Evolutionary conservation across 2,888 invertebrate genomes (phyloP).

Genomic region (Chalcis sispes): DNA sequence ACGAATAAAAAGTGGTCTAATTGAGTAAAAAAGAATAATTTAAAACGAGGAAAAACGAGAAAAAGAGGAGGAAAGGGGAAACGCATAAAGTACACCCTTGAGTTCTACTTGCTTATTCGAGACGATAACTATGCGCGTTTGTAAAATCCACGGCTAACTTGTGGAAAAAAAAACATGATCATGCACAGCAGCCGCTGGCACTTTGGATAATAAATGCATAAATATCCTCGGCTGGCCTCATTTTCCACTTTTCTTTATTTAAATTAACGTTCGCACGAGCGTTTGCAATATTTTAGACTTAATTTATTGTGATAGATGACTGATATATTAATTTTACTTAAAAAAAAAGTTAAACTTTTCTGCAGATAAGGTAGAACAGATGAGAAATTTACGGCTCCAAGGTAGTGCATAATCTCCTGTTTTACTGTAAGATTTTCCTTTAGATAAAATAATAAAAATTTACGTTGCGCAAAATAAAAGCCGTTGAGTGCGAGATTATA

Average conservation of each 20-base stretch:
- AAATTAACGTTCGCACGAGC: constrained; percentile 14
- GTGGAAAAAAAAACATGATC: not conserved
- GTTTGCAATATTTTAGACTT: constrained; percentile 21
- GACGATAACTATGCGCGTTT: constrained; percentile 21
- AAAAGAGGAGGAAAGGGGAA: not conserved
- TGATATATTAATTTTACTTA: constrained; percentile 8
- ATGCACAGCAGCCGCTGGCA: not conserved
- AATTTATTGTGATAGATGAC: constrained; percentile 25
- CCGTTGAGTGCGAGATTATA: too few species aligned
- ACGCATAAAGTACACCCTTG: constrained; percentile 34
- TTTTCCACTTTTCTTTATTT: constrained; percentile 41
- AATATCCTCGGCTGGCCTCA: constrained; percentile 28
- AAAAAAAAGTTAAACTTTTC: too few species aligned
- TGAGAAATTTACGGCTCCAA: not conserved
- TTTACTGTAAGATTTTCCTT: not conserved
- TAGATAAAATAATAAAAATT: too few species aligned
- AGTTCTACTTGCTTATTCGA: constrained; percentile 38
- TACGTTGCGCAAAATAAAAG: not conserved
- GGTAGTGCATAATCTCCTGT: not conserved
- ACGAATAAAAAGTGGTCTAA: too few species aligned
- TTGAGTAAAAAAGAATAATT: too few species aligned
- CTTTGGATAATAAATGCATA: constrained; percentile 31
- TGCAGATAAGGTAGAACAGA: not conserved
- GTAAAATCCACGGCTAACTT: not conserved
- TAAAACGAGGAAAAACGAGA: too few species aligned